These are phyloP conservation scores for Saimiri boliviensis DNA, from an alignment of 2,113 vertebrate genomes.

Conservation along the genomic window DNA sequence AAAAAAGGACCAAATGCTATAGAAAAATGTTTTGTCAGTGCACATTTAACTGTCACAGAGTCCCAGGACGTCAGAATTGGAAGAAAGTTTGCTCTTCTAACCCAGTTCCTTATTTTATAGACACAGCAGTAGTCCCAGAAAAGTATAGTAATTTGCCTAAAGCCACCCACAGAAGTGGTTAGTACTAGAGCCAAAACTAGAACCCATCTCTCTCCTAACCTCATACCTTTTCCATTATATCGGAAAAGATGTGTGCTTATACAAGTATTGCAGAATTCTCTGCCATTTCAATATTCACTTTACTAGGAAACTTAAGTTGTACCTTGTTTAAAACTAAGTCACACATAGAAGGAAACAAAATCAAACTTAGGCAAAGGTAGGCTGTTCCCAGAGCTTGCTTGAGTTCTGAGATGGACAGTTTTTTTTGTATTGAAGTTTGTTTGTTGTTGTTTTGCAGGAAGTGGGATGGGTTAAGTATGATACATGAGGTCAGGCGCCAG, in stretches of 20 bases:
- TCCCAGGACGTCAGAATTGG: background rate
- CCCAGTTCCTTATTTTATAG: background rate
- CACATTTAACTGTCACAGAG: background rate
- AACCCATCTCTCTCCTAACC: background rate
- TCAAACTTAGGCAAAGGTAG: background rate
- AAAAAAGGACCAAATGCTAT: background rate
- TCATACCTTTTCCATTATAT: background rate
- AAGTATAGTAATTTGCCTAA: background rate
- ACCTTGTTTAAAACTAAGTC: constrained; percentile 3
- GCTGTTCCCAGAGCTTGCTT: background rate
- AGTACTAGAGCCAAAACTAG: background rate
- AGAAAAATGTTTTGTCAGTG: background rate
- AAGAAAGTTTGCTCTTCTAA: background rate
- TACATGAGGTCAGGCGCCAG: no score
- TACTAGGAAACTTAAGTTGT: background rate
- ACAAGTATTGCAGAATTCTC: background rate
- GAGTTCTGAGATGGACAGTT: background rate
- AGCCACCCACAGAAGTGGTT: background rate
- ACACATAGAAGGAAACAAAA: background rate
- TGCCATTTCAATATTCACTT: background rate
- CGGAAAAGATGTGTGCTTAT: background rate
- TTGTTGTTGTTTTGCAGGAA: background rate
- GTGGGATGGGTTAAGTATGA: background rate
- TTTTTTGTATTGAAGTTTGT: background rate
- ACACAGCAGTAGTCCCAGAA: background rate